Base-by-base conservation (phyloP, 1,140 invertebrate genomes). In the Tyrophagus putrescentiae region DNA sequence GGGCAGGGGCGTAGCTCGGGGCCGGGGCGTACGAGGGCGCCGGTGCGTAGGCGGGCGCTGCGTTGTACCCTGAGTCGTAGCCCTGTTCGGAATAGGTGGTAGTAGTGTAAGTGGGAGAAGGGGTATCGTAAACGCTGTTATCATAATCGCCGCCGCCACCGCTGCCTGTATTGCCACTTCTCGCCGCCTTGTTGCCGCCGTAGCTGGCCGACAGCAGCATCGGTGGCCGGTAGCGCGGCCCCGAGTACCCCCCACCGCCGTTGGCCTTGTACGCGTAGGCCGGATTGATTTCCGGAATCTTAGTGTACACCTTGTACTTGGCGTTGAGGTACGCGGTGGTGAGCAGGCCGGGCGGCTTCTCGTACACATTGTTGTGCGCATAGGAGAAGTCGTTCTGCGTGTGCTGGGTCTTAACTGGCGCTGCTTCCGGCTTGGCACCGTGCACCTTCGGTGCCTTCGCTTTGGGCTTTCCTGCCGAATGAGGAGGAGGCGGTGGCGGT, bases 261-360 rank as follows among this genome's bases (percentile, higher is more conserved):
- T 48, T 39, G 39, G 16, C 23, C 28, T 58, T 48, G 36, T 23
- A 27, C n/a, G 29, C 25, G 23, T 52, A 52, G 16, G 16, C 31
- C n/a, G 50, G 58, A 53, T 53, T 60, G 33, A 60, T n/a, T 11
- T 32, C 42, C 9, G 29, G 27, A 9, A 31, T 16, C 27, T 18
- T 25, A 28, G 7, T 18, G 53, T 60, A 60, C 5, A 31, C 5
- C 21, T 31, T 32, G 28, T 60, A 32, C 28, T 60, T 60, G 4
- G 42, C 42, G 45, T 45, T n/a, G 29, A 61, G 45, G 48, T 61
- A 61, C 32, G 50, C 60, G 13, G 25, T 61, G 3, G 29, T 61
- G 13, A 61, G 48, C n/a, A 54, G 33, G 29, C 60, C 60, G 21
- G 60, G 60, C 13, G 50, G 50, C 32, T 33, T 23, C 5, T 13